Conservation (phyloP, 2,888 invertebrate species). For the Scaptomyza cyrtandrae region DNA sequence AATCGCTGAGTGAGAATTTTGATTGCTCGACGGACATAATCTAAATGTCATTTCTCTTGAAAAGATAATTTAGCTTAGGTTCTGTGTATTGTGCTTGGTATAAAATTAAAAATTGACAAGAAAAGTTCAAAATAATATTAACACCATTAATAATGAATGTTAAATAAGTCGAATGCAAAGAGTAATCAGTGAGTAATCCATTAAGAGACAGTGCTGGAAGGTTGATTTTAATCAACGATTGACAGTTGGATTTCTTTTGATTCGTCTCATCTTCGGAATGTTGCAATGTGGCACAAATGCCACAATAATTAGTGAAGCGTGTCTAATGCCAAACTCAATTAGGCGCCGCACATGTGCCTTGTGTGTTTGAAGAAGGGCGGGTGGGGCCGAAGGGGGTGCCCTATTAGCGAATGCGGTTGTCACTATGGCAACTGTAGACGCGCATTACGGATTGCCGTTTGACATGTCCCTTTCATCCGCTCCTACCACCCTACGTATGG, state of each 20-base stretch:
- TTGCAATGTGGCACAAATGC: conserved; percentile 2
- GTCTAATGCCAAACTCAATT: conserved; percentile 38
- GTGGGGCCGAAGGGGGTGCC: neutral
- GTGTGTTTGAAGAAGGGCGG: no score
- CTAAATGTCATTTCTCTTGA: neutral
- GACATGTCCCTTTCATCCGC: neutral
- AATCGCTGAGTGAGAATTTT: neutral
- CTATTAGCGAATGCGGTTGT: neutral
- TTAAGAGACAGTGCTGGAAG: no score
- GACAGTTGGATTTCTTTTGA: conserved; percentile 22
- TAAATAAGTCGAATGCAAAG: neutral
- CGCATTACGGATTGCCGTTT: neutral
- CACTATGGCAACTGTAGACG: conserved; percentile 4
- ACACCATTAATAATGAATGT: neutral
- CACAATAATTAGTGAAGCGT: conserved; percentile 44
- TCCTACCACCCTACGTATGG: neutral
- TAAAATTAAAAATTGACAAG: neutral
- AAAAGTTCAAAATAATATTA: neutral
- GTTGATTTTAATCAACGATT: conserved; percentile 6
- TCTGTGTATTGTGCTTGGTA: neutral
- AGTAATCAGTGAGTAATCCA: no score
- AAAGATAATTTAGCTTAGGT: neutral
- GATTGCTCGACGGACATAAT: neutral
- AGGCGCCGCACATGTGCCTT: conserved; percentile 33
- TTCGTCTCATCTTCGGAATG: conserved; percentile 6